These are phyloP conservation scores for Serilophus lunatus DNA, from an alignment of 2,113 vertebrate genomes.

Conservation along the genomic window DNA sequence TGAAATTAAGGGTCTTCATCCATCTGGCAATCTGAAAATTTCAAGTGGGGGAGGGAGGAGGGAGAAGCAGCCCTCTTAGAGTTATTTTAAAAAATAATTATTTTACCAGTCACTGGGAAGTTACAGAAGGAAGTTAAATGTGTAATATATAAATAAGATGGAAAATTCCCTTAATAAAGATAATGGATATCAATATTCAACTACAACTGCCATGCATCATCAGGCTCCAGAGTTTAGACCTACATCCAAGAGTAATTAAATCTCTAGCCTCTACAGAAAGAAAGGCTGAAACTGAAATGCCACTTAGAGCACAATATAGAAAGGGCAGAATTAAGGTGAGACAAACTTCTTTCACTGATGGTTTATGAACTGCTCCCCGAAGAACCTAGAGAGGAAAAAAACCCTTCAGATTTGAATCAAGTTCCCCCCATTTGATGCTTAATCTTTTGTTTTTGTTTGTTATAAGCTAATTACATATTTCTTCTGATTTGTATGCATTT, in stretches of 20 bases:
- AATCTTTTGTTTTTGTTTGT: background rate
- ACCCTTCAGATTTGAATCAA: background rate
- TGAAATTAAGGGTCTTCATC: slow-evolving; percentile 55
- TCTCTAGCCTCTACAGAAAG: slow-evolving; percentile 2
- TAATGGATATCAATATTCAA: background rate
- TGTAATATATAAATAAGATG: background rate
- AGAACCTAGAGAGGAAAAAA: slow-evolving; percentile 45
- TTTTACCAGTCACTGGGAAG: background rate
- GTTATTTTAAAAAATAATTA: background rate
- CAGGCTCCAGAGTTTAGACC: slow-evolving; percentile 5
- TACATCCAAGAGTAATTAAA: background rate
- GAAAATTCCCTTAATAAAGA: background rate
- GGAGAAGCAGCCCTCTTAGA: background rate
- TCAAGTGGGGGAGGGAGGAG: background rate
- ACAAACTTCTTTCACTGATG: slow-evolving; percentile 17
- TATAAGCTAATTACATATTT: background rate
- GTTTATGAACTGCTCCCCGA: slow-evolving; percentile 19
- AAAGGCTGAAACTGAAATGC: slow-evolving; percentile 49
- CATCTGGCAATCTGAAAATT: slow-evolving; percentile 54
- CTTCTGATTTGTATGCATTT: background rate
- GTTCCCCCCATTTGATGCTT: background rate
- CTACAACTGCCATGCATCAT: background rate
- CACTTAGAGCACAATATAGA: background rate
- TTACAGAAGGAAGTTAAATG: background rate
- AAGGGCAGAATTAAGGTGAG: background rate